These are phyloP conservation scores for Bufotes viridis DNA, from an alignment of 2,797 vertebrate species.

Conservation along the genomic window DNA sequence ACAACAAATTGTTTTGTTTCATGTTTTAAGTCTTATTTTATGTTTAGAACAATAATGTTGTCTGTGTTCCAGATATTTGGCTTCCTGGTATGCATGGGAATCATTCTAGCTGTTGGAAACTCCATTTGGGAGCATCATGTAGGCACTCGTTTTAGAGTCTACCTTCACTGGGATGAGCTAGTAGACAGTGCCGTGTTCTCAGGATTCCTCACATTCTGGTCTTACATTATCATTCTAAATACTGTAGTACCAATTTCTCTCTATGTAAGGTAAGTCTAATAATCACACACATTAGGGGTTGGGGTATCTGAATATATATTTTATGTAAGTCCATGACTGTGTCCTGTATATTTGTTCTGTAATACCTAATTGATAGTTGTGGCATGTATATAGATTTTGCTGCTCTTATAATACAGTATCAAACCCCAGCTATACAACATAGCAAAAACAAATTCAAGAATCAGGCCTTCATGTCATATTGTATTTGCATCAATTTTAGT, in stretches of 20 bases:
- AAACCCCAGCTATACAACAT: not conserved
- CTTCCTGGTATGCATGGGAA: slow-evolving; percentile 79
- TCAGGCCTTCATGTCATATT: slow-evolving; percentile 20
- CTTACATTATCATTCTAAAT: slow-evolving; percentile 81
- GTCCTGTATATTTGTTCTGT: not conserved
- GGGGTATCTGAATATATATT: not conserved
- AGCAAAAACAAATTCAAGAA: not conserved
- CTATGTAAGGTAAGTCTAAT: slow-evolving; percentile 78
- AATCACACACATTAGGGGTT: not conserved
- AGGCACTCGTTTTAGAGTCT: slow-evolving; percentile 72
- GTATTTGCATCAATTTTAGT: slow-evolving; percentile 40
- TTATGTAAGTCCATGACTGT: not conserved
- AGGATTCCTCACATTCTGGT: slow-evolving; percentile 83
- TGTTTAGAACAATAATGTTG: not conserved
- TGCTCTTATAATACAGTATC: not conserved
- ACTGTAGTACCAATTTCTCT: slow-evolving; percentile 83
- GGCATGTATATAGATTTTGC: not conserved
- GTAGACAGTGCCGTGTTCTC: slow-evolving; percentile 73
- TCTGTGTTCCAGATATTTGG: slow-evolving; percentile 78
- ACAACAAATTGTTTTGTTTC: not conserved
- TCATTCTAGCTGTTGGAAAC: slow-evolving; percentile 79
- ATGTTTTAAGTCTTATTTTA: not conserved
- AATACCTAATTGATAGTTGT: not conserved
- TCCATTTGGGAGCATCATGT: slow-evolving; percentile 77
- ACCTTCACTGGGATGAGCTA: slow-evolving; percentile 71